Conservation (phyloP, 2,888 invertebrate genomes). For the Kuschelorhynchus macadamiae region DNA sequence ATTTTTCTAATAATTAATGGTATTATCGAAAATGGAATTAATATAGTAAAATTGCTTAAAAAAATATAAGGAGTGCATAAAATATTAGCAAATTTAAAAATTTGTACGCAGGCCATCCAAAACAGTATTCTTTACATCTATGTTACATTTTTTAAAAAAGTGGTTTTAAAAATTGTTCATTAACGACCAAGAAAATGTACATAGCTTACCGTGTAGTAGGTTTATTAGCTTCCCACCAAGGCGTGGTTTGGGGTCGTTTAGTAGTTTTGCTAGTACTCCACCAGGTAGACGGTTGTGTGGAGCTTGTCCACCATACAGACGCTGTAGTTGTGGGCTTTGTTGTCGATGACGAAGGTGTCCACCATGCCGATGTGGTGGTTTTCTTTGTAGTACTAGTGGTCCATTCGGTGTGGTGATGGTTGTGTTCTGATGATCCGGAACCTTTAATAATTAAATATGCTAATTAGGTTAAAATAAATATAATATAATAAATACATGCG, state of each 20-base stretch:
- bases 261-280: conserved; percentile 55
- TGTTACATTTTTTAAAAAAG: too few relatives aligned
- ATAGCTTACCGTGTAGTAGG: conserved; percentile 44
- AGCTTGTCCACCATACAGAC: conserved; percentile 57
- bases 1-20: too few relatives aligned
- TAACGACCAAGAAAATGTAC: too few relatives aligned
- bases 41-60: too few relatives aligned
- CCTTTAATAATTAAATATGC: conserved; percentile 19
- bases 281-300: conserved; percentile 35
- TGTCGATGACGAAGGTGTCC: conserved; percentile 5
- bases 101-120: too few relatives aligned
- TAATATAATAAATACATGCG: too few relatives aligned
- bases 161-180: too few relatives aligned
- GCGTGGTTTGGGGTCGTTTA: conserved; percentile 54
- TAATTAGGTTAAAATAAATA: not conserved
- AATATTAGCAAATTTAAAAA: too few relatives aligned
- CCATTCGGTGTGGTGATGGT: conserved; percentile 51
- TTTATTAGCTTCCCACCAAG: conserved; percentile 59
- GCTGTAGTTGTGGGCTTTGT: conserved; percentile 54
- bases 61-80: too few relatives aligned
- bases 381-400: conserved; percentile 58
- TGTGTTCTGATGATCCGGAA: conserved; percentile 33
- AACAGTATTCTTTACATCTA: too few relatives aligned
- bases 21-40: too few relatives aligned
- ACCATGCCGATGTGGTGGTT: conserved; percentile 61